Percentiles rank a stretch among this genome's conserved stretches.
Conservation (phyloP, 2,888 invertebrate genomes). For the Lithophane ornitopus region DNA sequence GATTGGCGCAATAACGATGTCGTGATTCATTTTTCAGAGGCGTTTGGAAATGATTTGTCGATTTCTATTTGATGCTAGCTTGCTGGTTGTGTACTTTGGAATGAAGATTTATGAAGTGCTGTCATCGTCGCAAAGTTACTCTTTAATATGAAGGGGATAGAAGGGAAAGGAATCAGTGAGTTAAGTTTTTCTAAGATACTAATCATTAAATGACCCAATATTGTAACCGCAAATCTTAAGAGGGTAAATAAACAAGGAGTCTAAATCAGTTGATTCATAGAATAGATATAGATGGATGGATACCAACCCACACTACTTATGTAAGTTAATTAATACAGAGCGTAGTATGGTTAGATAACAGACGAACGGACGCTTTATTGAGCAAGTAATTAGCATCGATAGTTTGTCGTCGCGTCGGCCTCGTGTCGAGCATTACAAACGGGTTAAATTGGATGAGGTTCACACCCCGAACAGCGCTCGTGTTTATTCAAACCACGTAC, state of each 20-base stretch:
- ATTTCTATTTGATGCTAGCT: constrained; percentile 54
- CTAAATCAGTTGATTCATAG: neutral
- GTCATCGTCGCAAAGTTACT: constrained; percentile 4
- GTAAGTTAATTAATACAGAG: constrained; percentile 35
- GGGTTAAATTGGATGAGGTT: constrained; percentile 74
- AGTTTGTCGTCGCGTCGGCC: constrained; percentile 46
- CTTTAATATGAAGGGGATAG: neutral
- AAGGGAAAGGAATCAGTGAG: neutral
- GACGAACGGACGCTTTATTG: constrained; percentile 33
- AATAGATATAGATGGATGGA: neutral
- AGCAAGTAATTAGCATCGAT: constrained; percentile 63
- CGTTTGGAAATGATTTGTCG: constrained; percentile 67
- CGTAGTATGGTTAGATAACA: constrained; percentile 32
- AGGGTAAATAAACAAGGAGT: neutral
- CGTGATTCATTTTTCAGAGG: constrained; percentile 79
- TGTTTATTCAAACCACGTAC: constrained; percentile 82
- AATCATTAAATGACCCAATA: neutral
- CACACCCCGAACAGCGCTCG: constrained; percentile 69
- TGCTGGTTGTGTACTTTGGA: constrained; percentile 35
- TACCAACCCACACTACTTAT: constrained; percentile 1
- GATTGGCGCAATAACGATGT: constrained; percentile 76
- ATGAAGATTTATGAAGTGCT: constrained; percentile 50
- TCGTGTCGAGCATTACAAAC: constrained; percentile 65
- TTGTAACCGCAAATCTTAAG: neutral
- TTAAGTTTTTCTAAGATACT: neutral